Conservation (phyloP, 2,113 vertebrate genomes). For the Todiramphus saurophagus region DNA sequence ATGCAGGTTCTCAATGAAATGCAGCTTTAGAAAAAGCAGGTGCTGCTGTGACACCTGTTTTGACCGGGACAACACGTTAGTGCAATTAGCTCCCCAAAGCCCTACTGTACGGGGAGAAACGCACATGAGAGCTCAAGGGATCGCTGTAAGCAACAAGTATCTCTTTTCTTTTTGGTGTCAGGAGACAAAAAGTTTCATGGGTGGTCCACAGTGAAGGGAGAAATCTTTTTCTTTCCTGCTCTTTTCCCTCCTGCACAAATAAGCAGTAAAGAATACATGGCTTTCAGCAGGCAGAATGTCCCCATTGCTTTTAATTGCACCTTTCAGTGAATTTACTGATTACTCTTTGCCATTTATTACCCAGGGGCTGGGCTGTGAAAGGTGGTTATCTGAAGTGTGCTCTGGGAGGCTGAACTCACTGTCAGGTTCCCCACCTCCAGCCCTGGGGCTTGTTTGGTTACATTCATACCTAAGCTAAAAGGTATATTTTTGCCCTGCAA, state of each 20-base stretch:
- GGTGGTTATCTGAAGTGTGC: neutral
- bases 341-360: neutral
- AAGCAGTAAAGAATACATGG: slow-evolving; percentile 37
- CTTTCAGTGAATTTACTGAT: neutral
- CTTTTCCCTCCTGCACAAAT: neutral
- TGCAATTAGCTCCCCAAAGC: slow-evolving; percentile 62
- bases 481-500: neutral
- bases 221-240: slow-evolving; percentile 32
- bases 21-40: slow-evolving; percentile 66
- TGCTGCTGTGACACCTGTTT: slow-evolving; percentile 74
- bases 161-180: slow-evolving; percentile 62
- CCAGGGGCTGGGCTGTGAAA: neutral
- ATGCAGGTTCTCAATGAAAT: neutral
- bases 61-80: neutral
- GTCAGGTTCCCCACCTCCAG: neutral
- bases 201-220: slow-evolving; percentile 63
- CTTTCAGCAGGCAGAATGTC: slow-evolving; percentile 17
- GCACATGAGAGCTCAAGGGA: neutral
- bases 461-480: accelerated
- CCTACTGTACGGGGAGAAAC: neutral
- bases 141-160: slow-evolving; percentile 41
- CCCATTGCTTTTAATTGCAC: neutral
- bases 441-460: neutral
- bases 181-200: slow-evolving; percentile 71
- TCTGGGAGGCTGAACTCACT: neutral